phyloP scores from a whole-genome alignment of 1,140 invertebrate species.

The Penaeus vannamei region DNA sequence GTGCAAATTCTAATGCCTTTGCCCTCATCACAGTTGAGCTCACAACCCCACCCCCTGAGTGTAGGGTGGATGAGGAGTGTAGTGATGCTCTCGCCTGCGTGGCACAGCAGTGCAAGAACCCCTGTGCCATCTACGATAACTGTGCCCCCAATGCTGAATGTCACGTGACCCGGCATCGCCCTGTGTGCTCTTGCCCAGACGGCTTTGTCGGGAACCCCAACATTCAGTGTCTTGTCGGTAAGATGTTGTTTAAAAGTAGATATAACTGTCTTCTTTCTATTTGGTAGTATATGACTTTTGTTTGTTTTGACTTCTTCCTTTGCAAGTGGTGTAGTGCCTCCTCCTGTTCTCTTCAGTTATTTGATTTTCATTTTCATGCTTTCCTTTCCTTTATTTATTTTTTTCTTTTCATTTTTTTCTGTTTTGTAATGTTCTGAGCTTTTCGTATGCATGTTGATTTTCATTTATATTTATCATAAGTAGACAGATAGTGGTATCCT shows the following conservation, averaged over 20 bases:
- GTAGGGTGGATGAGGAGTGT: slow-evolving; percentile 85
- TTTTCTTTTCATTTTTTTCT: too few species aligned
- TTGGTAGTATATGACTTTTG: slow-evolving; percentile 1
- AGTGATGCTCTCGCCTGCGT: slow-evolving; percentile 87
- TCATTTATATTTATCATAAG: too few species aligned
- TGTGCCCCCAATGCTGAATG: slow-evolving; percentile 89
- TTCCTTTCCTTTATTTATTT: too few species aligned
- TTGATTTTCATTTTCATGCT: too few species aligned
- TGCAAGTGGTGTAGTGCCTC: too few species aligned
- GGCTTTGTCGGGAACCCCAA: slow-evolving; percentile 89
- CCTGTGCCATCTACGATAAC: slow-evolving; percentile 78
- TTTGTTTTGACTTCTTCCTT: background rate
- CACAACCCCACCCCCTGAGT: slow-evolving; percentile 80
- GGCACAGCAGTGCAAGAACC: slow-evolving; percentile 82
- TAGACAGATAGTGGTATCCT: too few species aligned
- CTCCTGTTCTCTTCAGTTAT: too few species aligned
- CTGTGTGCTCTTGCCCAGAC: slow-evolving; percentile 86
- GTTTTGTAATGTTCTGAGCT: too few species aligned
- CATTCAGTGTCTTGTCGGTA: slow-evolving; percentile 79
- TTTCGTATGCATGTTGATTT: too few species aligned
- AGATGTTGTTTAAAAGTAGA: slow-evolving; percentile 69
- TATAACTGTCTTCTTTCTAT: background rate
- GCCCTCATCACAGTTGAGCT: slow-evolving; percentile 41
- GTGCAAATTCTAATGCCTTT: background rate
- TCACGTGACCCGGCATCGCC: slow-evolving; percentile 84